Percentiles rank a stretch among this genome's conserved stretches.
phyloP scores from a whole-genome alignment of 2,113 vertebrate genomes.

The Hepsetus odoe region DNA sequence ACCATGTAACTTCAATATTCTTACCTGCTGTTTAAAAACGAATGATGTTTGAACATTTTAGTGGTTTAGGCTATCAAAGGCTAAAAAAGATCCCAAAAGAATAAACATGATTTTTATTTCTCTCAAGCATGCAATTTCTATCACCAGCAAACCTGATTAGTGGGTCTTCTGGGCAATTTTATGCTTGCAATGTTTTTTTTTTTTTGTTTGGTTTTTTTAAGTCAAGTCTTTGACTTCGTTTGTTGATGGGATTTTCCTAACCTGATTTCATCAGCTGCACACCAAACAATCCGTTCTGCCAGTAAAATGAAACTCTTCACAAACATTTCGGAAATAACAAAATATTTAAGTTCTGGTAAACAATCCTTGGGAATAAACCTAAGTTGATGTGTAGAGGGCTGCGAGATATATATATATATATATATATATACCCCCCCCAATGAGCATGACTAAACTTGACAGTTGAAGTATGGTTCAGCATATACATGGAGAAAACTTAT shows the following conservation, averaged over 20 bases:
- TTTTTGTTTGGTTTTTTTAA: not conserved
- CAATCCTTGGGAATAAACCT: not conserved
- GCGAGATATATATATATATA: too few relatives aligned
- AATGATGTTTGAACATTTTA: too few relatives aligned
- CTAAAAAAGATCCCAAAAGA: too few relatives aligned
- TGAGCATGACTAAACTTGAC: not conserved
- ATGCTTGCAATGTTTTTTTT: not conserved
- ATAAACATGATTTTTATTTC: too few relatives aligned
- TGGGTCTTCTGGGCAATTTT: not conserved
- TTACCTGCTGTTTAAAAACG: too few relatives aligned
- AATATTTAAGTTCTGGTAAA: too few relatives aligned
- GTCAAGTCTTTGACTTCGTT: not conserved
- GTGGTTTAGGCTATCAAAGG: too few relatives aligned
- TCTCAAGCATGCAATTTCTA: too few relatives aligned
- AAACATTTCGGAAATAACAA: not conserved
- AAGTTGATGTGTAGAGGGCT: too few relatives aligned
- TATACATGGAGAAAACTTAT: not conserved
- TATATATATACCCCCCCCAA: too few relatives aligned
- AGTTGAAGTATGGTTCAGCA: not conserved
- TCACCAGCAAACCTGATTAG: not conserved
- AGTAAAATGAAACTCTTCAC: not conserved
- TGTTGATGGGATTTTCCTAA: slow-evolving; percentile 23
- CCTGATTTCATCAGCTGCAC: not conserved
- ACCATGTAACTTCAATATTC: too few relatives aligned
- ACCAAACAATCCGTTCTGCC: not conserved